A percentile compares a stretch with the other conserved stretches of the same genome.
Evolutionary conservation across 92 coral and sea anemone species (phyloP).

Genomic region (Paragorgia papillata): DNA sequence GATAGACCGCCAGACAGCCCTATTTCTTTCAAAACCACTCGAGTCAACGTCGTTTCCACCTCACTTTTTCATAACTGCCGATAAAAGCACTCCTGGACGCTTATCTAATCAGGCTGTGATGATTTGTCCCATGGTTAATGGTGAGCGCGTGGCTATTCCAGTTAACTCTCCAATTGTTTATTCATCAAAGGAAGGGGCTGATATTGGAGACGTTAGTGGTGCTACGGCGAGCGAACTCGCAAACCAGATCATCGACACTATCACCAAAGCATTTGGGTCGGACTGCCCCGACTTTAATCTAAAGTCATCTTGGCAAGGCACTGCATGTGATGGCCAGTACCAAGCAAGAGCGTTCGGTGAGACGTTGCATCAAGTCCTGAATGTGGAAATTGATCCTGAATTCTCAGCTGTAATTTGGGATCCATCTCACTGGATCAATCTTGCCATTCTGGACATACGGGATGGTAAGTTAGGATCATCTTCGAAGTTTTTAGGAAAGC

Average conservation of each 20-base stretch:
- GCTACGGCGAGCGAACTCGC: conserved; percentile 7
- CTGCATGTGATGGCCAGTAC: conserved; percentile 18
- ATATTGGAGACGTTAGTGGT: not conserved
- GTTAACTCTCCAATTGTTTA: conserved; percentile 17
- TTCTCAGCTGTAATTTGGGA: conserved; percentile 51
- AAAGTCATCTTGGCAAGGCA: conserved; percentile 6
- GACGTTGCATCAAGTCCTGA: not conserved
- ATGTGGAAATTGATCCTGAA: conserved; percentile 5
- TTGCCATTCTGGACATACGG: conserved; percentile 14
- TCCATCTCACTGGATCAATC: conserved; percentile 37
- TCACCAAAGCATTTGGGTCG: not conserved
- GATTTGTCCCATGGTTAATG: conserved; percentile 21
- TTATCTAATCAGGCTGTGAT: conserved; percentile 7
- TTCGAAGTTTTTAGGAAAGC: not conserved
- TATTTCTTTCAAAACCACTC: conserved; percentile 7
- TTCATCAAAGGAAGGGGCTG: not conserved
- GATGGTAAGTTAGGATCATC: conserved; percentile 30
- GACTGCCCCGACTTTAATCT: not conserved
- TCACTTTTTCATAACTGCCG: too few relatives aligned
- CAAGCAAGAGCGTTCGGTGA: not conserved
- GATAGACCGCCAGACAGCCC: conserved; percentile 15
- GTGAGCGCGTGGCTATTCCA: conserved; percentile 17
- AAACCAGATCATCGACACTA: not conserved
- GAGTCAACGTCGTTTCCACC: conserved; percentile 9
- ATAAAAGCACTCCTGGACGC: not conserved